Evolutionary conservation across 2,888 invertebrate species (phyloP), one percentile per base, ranked within the genome.

Genomic region (Andrena bicolor): DNA sequence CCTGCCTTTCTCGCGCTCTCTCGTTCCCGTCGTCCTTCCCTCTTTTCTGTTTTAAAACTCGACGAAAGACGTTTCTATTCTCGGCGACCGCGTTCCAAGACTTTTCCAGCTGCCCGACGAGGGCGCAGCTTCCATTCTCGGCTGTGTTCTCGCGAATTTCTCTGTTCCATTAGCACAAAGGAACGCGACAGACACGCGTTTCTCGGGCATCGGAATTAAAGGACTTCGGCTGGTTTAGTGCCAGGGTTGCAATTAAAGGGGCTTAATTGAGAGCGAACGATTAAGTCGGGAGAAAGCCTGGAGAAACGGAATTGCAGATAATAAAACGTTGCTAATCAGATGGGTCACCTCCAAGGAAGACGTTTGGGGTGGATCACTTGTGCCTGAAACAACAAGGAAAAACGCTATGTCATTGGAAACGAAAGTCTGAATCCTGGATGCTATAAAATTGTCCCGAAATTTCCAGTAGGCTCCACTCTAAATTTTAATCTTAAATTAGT

Each of bases 91-190:
- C 16, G 60, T 51, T 28, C 35, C 23, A 8, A 51, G 76, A 66
- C 28, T 53, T 56, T 51, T 53, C 60, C 68, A 64, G 64, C 41
- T 30, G 20, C 28, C 20, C 51, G 26, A 35, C 16, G 48, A 10
- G 26, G 10, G 16, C 56, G 53, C 35, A 51, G 60, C 26, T 49
- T 60, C 60, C 51, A 53, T 70, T 61, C 75, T 70, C 48, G 49
- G 75, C n/a, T 28, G 60, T 35, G 51, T 76, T 48, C 74, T 49
- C 66, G n/a, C 48, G 20, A 53, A 71, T 85, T 70, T 84, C 80
- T 83, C 74, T 66, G 74, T 80, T 66, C 74, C 81, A 83, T 83
- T 81, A 80, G 70, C 63, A 70, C 81, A 80, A 83, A 80, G 83
- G 70, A 71, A 73, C 63, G 48, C 58, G 60, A 35, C 60, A 35